Conservation (phyloP, 2,888 invertebrate species). For the Clanis bilineata region DNA sequence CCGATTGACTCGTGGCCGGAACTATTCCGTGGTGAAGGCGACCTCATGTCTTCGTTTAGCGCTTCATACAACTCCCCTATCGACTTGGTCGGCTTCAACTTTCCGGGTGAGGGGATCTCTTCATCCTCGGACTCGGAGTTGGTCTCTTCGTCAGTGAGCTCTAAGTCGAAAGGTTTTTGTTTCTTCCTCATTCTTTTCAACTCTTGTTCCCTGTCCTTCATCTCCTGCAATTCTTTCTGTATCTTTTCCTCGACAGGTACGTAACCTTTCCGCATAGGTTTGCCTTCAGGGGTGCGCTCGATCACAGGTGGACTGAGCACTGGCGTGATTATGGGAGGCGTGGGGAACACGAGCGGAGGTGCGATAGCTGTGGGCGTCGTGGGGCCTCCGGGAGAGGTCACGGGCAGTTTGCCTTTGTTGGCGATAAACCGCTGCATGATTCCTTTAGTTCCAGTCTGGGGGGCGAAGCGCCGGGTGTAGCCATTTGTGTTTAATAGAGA, state of each 20-base stretch:
- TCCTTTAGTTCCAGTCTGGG: constrained; percentile 86
- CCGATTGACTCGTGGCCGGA: constrained; percentile 72
- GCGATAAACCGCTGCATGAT: constrained; percentile 94
- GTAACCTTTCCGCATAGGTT: constrained; percentile 88
- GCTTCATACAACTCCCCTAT: constrained; percentile 86
- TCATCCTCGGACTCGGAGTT: constrained; percentile 82
- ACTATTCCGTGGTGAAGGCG: constrained; percentile 72
- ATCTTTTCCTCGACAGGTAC: constrained; percentile 95
- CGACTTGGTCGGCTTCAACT: constrained; percentile 85
- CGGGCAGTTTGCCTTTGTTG: constrained; percentile 86
- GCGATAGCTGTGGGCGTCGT: constrained; percentile 46
- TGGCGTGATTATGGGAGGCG: constrained; percentile 52
- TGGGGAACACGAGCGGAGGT: constrained; percentile 59
- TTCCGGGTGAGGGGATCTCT: constrained; percentile 82
- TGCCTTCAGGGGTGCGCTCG: constrained; percentile 82
- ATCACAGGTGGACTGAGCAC: constrained; percentile 65
- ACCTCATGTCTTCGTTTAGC: constrained; percentile 69
- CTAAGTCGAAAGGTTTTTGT: constrained; percentile 84
- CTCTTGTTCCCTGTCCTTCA: constrained; percentile 91
- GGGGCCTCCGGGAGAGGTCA: constrained; percentile 52
- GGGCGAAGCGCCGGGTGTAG: constrained; percentile 83
- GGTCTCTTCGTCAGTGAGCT: constrained; percentile 82
- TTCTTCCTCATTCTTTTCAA: constrained; percentile 86
- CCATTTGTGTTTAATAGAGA: constrained; percentile 71
- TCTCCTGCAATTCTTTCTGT: constrained; percentile 91